Conservation (phyloP, 2,888 invertebrate genomes). For the Pammene fasciana region DNA sequence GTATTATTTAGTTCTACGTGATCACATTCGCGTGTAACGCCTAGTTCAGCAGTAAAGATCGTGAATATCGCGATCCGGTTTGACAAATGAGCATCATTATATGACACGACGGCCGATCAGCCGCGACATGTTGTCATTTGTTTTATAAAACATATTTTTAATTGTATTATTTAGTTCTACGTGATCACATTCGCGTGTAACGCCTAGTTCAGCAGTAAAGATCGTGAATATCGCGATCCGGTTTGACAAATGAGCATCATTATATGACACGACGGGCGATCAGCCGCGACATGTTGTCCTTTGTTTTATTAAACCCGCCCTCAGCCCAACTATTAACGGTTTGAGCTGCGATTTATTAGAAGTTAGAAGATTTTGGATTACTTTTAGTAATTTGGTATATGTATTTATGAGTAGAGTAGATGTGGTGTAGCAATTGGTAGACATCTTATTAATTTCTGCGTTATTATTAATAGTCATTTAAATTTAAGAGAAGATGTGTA, state of each 20-base stretch:
- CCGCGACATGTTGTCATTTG: constrained; percentile 78
- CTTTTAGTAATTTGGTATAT: too few species aligned
- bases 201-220: constrained; percentile 36
- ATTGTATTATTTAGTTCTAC: too few species aligned
- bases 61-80: too few species aligned
- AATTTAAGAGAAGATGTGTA: too few species aligned
- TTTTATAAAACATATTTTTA: constrained; percentile 72
- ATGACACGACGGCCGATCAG: constrained; percentile 58
- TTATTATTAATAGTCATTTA: too few species aligned
- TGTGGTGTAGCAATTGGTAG: too few species aligned
- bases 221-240: constrained; percentile 62
- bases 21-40: too few species aligned
- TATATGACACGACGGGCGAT: constrained; percentile 75
- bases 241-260: constrained; percentile 82
- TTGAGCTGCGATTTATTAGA: constrained; percentile 28
- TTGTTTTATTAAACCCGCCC: constrained; percentile 80
- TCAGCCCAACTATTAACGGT: constrained; percentile 52
- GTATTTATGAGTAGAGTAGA: too few species aligned
- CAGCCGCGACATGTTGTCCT: constrained; percentile 77
- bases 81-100: too few species aligned
- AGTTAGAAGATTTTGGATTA: background rate
- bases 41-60: too few species aligned
- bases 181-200: background rate
- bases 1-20: too few species aligned
- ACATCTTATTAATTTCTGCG: too few species aligned